Conservation (phyloP, 2,113 vertebrate genomes). For the Ellobius talpinus region DNA sequence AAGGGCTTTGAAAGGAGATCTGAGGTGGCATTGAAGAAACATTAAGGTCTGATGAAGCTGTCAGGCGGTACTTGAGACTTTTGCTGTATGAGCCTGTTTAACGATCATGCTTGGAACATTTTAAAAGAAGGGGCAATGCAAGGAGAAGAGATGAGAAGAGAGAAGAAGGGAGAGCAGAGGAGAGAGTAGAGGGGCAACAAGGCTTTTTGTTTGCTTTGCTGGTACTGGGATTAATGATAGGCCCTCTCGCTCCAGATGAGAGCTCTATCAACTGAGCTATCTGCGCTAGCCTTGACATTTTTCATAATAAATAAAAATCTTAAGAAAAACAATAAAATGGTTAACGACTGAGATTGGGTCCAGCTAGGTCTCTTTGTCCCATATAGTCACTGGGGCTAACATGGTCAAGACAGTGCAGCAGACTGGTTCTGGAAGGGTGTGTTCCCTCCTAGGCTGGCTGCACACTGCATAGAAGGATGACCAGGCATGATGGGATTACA, state of each 20-base stretch:
- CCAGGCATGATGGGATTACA: neutral
- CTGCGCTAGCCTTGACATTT: neutral
- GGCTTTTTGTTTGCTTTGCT: neutral
- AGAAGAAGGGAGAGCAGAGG: neutral
- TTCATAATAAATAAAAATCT: neutral
- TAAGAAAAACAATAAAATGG: neutral
- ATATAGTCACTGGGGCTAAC: neutral
- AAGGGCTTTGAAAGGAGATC: neutral
- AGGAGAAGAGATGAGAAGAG: neutral
- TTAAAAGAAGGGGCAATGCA: neutral
- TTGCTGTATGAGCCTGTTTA: neutral
- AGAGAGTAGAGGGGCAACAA: too few species aligned
- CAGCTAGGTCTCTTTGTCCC: too few species aligned
- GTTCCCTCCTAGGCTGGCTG: neutral
- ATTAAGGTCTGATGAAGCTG: neutral
- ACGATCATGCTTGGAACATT: neutral
- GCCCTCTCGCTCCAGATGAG: neutral
- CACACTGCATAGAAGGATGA: neutral
- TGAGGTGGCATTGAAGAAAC: neutral
- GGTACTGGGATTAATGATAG: neutral
- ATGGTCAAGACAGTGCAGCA: neutral
- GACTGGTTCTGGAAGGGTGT: neutral
- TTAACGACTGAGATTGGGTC: neutral
- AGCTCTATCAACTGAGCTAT: neutral
- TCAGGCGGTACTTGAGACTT: neutral